Percentiles rank a stretch among this genome's conserved stretches.
Conservation (phyloP, 2,113 vertebrate genomes). For the Speoplatyrhinus poulsoni region DNA sequence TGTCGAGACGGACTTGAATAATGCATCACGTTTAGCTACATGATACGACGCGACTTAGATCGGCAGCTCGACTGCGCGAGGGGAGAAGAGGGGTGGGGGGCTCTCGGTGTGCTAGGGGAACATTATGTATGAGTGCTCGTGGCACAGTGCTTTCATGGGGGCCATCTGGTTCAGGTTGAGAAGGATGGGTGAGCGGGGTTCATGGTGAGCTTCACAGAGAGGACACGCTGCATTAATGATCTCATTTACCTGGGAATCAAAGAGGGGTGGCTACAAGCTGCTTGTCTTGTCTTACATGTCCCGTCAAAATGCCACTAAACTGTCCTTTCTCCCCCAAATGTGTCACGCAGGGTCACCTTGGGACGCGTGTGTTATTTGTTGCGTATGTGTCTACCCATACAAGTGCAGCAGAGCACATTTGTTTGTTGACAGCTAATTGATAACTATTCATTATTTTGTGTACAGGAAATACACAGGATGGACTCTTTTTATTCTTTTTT, state of each 20-base stretch:
- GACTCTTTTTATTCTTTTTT: slow-evolving; percentile 1
- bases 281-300: slow-evolving; percentile 56
- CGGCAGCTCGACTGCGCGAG: not conserved
- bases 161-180: slow-evolving; percentile 51
- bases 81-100: slow-evolving; percentile 11
- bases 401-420: not conserved
- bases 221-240: slow-evolving; percentile 63
- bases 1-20: slow-evolving; percentile 60
- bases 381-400: not conserved
- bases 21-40: slow-evolving; percentile 58
- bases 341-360: slow-evolving; percentile 67
- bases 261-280: slow-evolving; percentile 44
- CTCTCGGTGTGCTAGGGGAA: slow-evolving; percentile 23
- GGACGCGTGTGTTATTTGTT: slow-evolving; percentile 33
- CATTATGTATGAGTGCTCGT: slow-evolving; percentile 53
- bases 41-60: slow-evolving; percentile 51
- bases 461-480: not conserved
- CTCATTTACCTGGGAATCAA: slow-evolving; percentile 70
- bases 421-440: not conserved
- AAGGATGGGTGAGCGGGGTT: slow-evolving; percentile 55
- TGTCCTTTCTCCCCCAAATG: slow-evolving; percentile 56
- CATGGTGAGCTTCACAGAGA: slow-evolving; percentile 42
- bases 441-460: not conserved
- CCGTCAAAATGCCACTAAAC: slow-evolving; percentile 71
- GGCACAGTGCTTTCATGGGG: slow-evolving; percentile 43